A percentile compares a stretch with the other conserved stretches of the same genome.
Evolutionary conservation across 1,140 invertebrate genomes (phyloP).

Genomic region (Sarcophaga peregrina): DNA sequence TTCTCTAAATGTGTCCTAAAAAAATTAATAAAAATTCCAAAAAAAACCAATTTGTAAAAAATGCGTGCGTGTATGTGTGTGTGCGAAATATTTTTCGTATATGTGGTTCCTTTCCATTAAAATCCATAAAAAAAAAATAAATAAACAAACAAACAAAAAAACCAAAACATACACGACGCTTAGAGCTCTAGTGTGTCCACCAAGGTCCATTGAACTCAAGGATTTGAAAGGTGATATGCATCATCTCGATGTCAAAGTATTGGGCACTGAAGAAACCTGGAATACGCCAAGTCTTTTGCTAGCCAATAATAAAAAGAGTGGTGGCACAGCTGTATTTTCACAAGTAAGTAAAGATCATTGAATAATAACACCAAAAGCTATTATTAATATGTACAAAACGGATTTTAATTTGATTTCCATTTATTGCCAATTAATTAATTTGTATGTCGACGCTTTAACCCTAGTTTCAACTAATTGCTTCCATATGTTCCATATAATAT

Average conservation of each 20-base stretch:
- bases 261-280: slow-evolving; percentile 86
- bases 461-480: too few relatives aligned
- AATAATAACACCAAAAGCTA: slow-evolving; percentile 58
- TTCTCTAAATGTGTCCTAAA: slow-evolving; percentile 29
- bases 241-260: slow-evolving; percentile 77
- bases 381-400: too few relatives aligned
- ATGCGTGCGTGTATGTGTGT: slow-evolving; percentile 53
- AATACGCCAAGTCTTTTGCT: slow-evolving; percentile 83
- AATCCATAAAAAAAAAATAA: slow-evolving; percentile 3
- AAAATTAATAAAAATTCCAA: slow-evolving; percentile 25
- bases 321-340: slow-evolving; percentile 83
- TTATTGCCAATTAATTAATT: too few relatives aligned
- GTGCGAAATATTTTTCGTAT: slow-evolving; percentile 49
- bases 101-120: slow-evolving; percentile 22
- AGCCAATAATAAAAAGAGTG: slow-evolving; percentile 72
- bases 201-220: slow-evolving; percentile 69
- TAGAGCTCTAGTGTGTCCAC: slow-evolving; percentile 67
- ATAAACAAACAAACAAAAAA: slow-evolving; percentile 46
- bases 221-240: slow-evolving; percentile 76
- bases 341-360: slow-evolving; percentile 75
- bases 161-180: slow-evolving; percentile 50
- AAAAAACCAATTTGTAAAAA: slow-evolving; percentile 23
- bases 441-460: too few relatives aligned
- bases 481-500: too few relatives aligned
- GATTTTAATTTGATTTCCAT: too few relatives aligned